Conservation (phyloP, 1,140 invertebrate genomes). For the Diabrotica undecimpunctata region DNA sequence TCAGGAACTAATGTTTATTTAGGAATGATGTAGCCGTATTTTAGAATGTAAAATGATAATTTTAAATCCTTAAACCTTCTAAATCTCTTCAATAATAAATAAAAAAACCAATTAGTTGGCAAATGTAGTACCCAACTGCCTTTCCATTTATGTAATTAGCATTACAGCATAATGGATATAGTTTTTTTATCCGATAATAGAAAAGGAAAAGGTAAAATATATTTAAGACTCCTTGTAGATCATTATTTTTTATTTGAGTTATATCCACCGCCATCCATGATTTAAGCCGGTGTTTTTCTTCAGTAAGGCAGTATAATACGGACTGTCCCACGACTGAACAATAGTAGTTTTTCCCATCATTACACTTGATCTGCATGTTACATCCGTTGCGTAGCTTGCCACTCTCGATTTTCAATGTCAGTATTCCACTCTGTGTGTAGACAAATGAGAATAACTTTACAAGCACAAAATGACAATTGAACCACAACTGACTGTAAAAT, state of each 20-base stretch:
- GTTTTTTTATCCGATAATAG: too few relatives aligned
- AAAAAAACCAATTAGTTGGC: too few relatives aligned
- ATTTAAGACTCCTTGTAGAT: constrained; percentile 29
- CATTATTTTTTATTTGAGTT: constrained; percentile 32
- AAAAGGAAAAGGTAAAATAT: not conserved
- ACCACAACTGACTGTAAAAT: not conserved
- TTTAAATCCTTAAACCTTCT: too few relatives aligned
- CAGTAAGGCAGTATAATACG: constrained; percentile 45
- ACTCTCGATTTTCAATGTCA: constrained; percentile 45
- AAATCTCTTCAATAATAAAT: too few relatives aligned
- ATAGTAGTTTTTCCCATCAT: constrained; percentile 44
- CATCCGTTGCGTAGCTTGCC: constrained; percentile 40
- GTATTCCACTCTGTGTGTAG: constrained; percentile 21
- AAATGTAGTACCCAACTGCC: too few relatives aligned
- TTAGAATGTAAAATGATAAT: too few relatives aligned
- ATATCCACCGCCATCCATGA: constrained; percentile 36
- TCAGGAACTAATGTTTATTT: too few relatives aligned
- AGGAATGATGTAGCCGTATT: too few relatives aligned
- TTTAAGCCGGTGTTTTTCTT: constrained; percentile 41
- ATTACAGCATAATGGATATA: too few relatives aligned
- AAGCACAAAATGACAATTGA: constrained; percentile 2
- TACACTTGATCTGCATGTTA: constrained; percentile 47
- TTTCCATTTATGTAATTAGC: too few relatives aligned
- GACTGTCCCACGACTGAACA: constrained; percentile 43
- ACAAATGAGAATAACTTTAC: constrained; percentile 22